phyloP scores from a whole-genome alignment of 2,888 invertebrate species.

The Julus scanicus region DNA sequence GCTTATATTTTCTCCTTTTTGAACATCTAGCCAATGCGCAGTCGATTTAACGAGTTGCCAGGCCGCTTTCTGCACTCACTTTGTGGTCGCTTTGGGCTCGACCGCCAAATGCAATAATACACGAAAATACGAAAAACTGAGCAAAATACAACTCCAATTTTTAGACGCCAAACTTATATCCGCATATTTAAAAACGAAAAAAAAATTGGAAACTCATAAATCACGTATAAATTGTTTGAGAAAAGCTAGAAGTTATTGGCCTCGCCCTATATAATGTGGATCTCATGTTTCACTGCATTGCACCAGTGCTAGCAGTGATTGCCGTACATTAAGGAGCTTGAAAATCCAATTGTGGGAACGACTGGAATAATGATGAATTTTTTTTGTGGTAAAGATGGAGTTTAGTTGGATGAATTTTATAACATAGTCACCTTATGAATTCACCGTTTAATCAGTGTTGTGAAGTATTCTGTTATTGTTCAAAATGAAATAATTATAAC shows the following conservation, averaged over 20 bases:
- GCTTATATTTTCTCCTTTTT: constrained; percentile 51
- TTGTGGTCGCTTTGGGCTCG: constrained; percentile 48
- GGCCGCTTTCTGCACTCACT: constrained; percentile 43
- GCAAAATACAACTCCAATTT: background rate
- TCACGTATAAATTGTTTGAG: background rate
- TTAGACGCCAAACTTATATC: background rate
- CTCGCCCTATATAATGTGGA: background rate
- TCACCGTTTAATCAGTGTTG: too few species aligned
- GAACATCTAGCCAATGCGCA: constrained; percentile 34
- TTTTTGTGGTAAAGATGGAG: background rate
- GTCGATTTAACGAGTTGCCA: constrained; percentile 50
- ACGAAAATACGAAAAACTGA: constrained; percentile 4
- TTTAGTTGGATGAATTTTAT: too few species aligned
- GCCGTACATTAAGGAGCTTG: background rate
- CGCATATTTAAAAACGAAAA: constrained; percentile 9
- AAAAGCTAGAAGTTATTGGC: background rate
- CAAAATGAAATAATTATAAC: too few species aligned
- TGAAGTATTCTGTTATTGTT: too few species aligned
- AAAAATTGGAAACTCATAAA: constrained; percentile 36
- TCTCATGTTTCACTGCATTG: background rate
- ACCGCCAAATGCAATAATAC: constrained; percentile 39
- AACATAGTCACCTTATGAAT: too few species aligned
- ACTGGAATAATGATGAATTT: background rate
- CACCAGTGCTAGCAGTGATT: background rate
- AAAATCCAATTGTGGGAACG: background rate